These are phyloP conservation scores for Sarcophaga peregrina DNA, from an alignment of 1,140 invertebrate species.

Conservation along the genomic window DNA sequence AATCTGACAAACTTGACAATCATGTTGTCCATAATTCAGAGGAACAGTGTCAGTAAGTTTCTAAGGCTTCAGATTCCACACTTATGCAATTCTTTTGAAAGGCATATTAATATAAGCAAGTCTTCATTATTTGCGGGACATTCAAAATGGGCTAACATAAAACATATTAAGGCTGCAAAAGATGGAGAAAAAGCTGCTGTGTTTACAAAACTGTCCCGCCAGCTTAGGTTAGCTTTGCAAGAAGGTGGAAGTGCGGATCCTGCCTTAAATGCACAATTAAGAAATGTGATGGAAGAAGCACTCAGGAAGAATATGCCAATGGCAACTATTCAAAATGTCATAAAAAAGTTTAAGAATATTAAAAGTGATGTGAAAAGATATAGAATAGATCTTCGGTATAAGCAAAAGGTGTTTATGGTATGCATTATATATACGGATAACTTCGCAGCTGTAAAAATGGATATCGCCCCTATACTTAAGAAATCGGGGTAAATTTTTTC, in stretches of 20 bases:
- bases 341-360: slow-evolving; percentile 67
- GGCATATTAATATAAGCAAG: too few species aligned
- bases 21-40: too few species aligned
- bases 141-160: slow-evolving; percentile 81
- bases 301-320: slow-evolving; percentile 72
- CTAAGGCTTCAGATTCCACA: neutral
- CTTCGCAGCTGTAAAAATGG: slow-evolving; percentile 55
- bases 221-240: slow-evolving; percentile 71
- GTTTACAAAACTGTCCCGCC: slow-evolving; percentile 67
- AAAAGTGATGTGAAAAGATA: slow-evolving; percentile 57
- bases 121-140: slow-evolving; percentile 74
- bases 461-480: slow-evolving; percentile 66
- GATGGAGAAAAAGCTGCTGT: slow-evolving; percentile 69
- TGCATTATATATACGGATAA: slow-evolving; percentile 62
- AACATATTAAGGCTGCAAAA: slow-evolving; percentile 73
- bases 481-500: slow-evolving; percentile 66
- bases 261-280: slow-evolving; percentile 69
- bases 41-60: neutral
- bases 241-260: slow-evolving; percentile 71
- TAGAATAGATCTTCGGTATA: slow-evolving; percentile 65
- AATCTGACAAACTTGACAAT: too few species aligned
- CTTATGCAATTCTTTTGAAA: too few species aligned
- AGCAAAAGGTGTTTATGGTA: slow-evolving; percentile 55
- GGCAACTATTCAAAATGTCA: slow-evolving; percentile 70
- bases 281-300: slow-evolving; percentile 71